phyloP scores from a whole-genome alignment of 1,140 invertebrate genomes.

The Formica selysi region DNA sequence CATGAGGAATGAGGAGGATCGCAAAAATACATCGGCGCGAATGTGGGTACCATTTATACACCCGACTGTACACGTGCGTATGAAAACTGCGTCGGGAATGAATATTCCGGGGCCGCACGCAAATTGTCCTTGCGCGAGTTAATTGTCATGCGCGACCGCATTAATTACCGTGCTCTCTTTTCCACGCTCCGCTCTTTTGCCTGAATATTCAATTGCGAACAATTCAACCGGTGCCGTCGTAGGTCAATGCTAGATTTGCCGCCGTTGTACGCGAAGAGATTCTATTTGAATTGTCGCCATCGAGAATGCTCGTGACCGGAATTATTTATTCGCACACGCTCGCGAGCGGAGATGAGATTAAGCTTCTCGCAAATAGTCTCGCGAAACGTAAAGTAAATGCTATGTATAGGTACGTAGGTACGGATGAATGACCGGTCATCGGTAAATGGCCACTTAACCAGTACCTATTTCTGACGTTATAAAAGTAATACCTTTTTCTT shows the following conservation, averaged over 20 bases:
- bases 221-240: slow-evolving; percentile 36
- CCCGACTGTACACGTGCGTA: background rate
- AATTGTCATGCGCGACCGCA: slow-evolving; percentile 65
- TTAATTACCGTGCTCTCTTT: slow-evolving; percentile 67
- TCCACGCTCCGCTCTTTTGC: slow-evolving; percentile 53
- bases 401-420: background rate
- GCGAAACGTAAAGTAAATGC: background rate
- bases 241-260: slow-evolving; percentile 45
- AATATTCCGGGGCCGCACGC: slow-evolving; percentile 66
- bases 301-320: slow-evolving; percentile 27
- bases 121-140: slow-evolving; percentile 67
- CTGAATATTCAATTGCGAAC: slow-evolving; percentile 41
- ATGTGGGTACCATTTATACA: too few relatives aligned
- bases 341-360: slow-evolving; percentile 28
- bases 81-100: slow-evolving; percentile 51
- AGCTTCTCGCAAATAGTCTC: background rate
- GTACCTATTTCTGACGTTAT: background rate
- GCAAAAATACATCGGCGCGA: background rate
- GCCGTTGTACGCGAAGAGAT: slow-evolving; percentile 5
- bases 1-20: too few relatives aligned
- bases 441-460: background rate
- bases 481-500: background rate
- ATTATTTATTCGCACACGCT: slow-evolving; percentile 15
- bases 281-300: slow-evolving; percentile 29
- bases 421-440: background rate